Evolutionary conservation across 2,888 invertebrate genomes (phyloP).

Genomic region (Mythimna lalbum): DNA sequence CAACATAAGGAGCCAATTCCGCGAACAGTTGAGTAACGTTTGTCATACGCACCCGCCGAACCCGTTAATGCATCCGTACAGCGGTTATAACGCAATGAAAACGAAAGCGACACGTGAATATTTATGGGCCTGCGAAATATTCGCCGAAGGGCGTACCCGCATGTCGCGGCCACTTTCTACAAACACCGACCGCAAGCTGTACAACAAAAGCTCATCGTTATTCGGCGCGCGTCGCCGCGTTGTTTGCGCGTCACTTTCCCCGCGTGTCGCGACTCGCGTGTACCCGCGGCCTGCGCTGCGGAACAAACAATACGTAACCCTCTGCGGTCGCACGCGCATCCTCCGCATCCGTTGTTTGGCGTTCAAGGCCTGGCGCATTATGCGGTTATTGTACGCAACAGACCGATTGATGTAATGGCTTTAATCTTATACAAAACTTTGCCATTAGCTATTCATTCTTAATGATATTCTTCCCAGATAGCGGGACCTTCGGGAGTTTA

Average conservation of each 20-base stretch:
- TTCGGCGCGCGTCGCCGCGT: conserved; percentile 79
- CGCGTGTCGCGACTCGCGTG: conserved; percentile 65
- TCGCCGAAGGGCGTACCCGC: conserved; percentile 90
- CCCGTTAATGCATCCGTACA: conserved; percentile 72
- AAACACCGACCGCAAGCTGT: conserved; percentile 75
- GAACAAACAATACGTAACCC: conserved; percentile 80
- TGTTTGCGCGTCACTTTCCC: conserved; percentile 85
- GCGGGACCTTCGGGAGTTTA: conserved; percentile 25
- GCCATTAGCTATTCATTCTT: conserved; percentile 54
- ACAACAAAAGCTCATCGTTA: conserved; percentile 88
- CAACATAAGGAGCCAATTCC: conserved; percentile 77
- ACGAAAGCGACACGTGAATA: conserved; percentile 87
- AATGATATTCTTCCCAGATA: conserved; percentile 26
- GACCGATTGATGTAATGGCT: conserved; percentile 66
- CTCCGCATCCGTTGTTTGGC: conserved; percentile 78
- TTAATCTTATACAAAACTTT: conserved; percentile 59
- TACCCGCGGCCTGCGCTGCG: conserved; percentile 56
- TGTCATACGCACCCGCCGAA: conserved; percentile 78
- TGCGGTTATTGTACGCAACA: conserved; percentile 68
- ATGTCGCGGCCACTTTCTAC: conserved; percentile 87
- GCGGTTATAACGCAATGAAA: conserved; percentile 85
- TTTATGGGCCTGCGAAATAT: conserved; percentile 88
- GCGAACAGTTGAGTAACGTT: conserved; percentile 84
- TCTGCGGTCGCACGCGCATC: conserved; percentile 75
- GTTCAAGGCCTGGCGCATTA: conserved; percentile 77